These are phyloP conservation scores for Rhincodon typus DNA, from an alignment of 2,797 vertebrate genomes.

Conservation along the genomic window DNA sequence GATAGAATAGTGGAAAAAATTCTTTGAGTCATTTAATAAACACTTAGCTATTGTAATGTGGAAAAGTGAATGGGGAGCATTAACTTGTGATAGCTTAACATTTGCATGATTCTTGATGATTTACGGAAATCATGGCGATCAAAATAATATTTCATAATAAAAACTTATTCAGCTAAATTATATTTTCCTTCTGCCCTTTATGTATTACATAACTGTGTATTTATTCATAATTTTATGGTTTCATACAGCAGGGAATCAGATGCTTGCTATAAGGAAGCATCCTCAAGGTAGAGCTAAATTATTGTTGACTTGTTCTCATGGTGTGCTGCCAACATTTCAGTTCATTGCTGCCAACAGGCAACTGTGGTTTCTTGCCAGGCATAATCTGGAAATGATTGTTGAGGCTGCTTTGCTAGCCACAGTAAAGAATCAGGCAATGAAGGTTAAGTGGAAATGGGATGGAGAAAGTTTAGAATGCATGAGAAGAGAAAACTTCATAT, in stretches of 20 bases:
- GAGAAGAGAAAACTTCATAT: conserved; percentile 42
- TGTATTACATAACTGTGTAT: conserved; percentile 28
- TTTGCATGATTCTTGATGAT: neutral
- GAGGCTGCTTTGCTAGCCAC: conserved; percentile 51
- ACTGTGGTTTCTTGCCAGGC: conserved; percentile 54
- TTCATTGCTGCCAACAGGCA: conserved; percentile 50
- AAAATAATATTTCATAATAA: neutral
- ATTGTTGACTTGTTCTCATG: conserved; percentile 59
- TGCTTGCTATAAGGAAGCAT: conserved; percentile 54
- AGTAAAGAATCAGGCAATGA: conserved; percentile 46
- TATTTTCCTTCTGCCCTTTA: neutral
- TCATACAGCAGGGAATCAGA: conserved; percentile 10
- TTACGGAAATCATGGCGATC: neutral
- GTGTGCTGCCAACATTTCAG: conserved; percentile 53
- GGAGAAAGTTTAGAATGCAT: conserved; percentile 30
- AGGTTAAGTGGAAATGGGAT: neutral
- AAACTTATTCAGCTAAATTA: neutral
- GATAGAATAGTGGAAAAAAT: neutral
- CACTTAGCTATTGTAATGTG: neutral
- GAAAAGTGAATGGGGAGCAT: neutral
- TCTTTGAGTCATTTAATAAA: neutral
- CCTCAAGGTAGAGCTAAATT: conserved; percentile 59
- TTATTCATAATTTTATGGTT: neutral
- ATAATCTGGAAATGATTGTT: conserved; percentile 60
- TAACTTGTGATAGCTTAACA: neutral